These are phyloP conservation scores for Macrotus californicus DNA, from an alignment of 2,113 vertebrate species.

Conservation along the genomic window DNA sequence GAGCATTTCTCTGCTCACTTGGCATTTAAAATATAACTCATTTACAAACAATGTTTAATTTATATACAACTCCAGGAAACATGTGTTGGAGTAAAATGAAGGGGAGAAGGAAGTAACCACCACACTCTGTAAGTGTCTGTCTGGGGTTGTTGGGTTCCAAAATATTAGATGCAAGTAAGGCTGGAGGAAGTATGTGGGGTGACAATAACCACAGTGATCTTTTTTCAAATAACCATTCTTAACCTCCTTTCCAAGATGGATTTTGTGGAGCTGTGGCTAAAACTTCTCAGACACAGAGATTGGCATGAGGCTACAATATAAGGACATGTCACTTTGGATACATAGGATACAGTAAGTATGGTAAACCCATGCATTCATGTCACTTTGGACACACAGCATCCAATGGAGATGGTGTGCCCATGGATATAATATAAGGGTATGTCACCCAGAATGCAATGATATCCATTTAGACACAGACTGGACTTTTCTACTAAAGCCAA, in stretches of 20 bases:
- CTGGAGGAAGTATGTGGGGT: neutral
- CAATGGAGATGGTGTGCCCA: no score
- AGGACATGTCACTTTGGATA: neutral
- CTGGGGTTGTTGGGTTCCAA: neutral
- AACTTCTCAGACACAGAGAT: neutral
- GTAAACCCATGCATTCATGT: neutral
- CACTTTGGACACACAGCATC: neutral
- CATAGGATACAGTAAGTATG: no score
- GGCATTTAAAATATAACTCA: conserved; percentile 27
- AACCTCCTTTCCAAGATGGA: neutral
- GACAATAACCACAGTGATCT: neutral
- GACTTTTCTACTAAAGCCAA: neutral
- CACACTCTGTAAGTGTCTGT: neutral
- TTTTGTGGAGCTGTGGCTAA: neutral
- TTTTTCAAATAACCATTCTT: neutral
- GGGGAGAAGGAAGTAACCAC: neutral
- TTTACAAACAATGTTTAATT: conserved; percentile 16
- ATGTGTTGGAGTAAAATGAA: neutral
- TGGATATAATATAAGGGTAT: neutral
- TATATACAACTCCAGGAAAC: neutral
- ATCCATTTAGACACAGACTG: neutral
- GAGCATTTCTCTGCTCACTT: neutral
- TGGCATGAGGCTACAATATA: neutral
- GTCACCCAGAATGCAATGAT: neutral
- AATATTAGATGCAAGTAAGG: neutral